phyloP scores from a whole-genome alignment of 2,113 vertebrate genomes.

The Labeo rohita region DNA sequence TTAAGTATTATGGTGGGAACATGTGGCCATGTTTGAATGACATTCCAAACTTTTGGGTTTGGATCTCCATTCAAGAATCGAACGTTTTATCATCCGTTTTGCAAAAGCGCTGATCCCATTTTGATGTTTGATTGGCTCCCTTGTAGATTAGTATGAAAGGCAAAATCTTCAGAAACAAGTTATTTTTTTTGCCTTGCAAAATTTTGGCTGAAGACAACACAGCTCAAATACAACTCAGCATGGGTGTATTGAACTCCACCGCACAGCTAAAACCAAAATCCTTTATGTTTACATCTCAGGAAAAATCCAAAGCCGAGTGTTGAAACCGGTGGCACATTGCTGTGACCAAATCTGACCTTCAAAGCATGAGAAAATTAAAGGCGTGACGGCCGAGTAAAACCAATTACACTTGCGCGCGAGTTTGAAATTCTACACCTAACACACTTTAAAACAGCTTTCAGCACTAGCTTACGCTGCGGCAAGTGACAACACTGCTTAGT shows the following conservation, averaged over 20 bases:
- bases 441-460: conserved; percentile 35
- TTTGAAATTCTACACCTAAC: conserved; percentile 36
- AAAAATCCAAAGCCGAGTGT: neutral
- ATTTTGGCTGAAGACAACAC: conserved; percentile 29
- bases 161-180: neutral
- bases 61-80: neutral
- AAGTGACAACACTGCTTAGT: conserved; percentile 50
- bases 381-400: neutral
- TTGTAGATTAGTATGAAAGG: conserved; percentile 26
- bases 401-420: conserved; percentile 12
- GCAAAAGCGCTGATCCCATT: neutral
- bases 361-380: conserved; percentile 6
- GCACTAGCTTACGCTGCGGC: neutral
- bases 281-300: neutral
- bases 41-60: conserved; percentile 14
- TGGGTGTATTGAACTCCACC: neutral
- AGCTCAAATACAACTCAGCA: neutral
- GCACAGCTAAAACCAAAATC: neutral
- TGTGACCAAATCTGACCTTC: neutral
- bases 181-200: conserved; percentile 1
- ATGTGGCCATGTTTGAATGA: conserved; percentile 11
- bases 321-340: conserved; percentile 1
- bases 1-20: neutral
- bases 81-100: neutral
- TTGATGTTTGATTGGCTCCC: neutral